Percentiles rank a stretch among this genome's conserved stretches.
phyloP scores from a whole-genome alignment of 2,888 invertebrate species.

The Macrophya annulata region DNA sequence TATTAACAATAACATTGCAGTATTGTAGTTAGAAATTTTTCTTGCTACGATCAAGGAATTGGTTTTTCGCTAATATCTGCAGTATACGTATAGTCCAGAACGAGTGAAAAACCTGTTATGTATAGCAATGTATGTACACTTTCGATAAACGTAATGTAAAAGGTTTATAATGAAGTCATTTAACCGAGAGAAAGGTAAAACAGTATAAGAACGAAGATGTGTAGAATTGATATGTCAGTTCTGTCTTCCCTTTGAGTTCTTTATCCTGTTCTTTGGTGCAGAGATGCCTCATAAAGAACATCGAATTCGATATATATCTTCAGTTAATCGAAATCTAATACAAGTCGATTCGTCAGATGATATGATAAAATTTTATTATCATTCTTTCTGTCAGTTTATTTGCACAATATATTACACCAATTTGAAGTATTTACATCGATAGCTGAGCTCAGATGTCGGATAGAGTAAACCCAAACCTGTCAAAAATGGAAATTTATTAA shows the following conservation, averaged over 20 bases:
- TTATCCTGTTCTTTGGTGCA: not conserved
- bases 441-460: too few species aligned
- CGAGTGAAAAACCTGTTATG: not conserved
- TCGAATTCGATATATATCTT: not conserved
- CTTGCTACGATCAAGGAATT: not conserved
- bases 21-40: not conserved
- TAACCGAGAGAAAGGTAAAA: not conserved
- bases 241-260: not conserved
- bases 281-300: not conserved
- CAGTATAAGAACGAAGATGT: slow-evolving; percentile 2
- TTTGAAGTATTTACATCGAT: not conserved
- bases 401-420: not conserved
- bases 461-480: not conserved
- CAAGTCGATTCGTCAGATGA: not conserved
- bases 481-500: not conserved
- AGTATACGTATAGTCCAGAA: not conserved
- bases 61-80: not conserved
- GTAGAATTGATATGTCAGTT: not conserved
- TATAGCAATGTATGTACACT: too few species aligned
- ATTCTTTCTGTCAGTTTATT: not conserved
- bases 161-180: not conserved
- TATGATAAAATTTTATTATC: not conserved
- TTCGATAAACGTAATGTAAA: not conserved
- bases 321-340: not conserved
- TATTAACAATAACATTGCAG: too few species aligned